Base-by-base conservation (phyloP, 2,797 vertebrate species). In the Sylvilagus floridanus region DNA sequence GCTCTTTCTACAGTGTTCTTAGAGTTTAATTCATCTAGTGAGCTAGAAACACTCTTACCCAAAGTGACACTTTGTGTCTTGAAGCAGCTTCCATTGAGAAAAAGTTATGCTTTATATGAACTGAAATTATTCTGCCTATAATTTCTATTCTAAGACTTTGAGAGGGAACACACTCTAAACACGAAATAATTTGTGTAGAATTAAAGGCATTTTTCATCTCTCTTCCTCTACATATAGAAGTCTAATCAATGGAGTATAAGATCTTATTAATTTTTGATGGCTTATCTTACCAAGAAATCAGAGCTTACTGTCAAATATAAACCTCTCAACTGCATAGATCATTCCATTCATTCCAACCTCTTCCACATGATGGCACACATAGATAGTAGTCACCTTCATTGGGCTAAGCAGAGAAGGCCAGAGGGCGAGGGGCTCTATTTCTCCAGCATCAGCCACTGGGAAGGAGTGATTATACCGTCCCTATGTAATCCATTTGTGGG, bases 121-220 rank as follows among this genome's bases (percentile, higher is more conserved):
- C 35, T 84, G 7, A 54, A 91, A 68, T 90, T 77, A 42, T 47
- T 82, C 32, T 81, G 84, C 66, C 69, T 72, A 32, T 62, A 83
- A 66, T 9, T 83, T 81, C 68, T 28, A 88, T 35, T 85, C 26
- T 66, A 81, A 86, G 37, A 81, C 84, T 94, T 62, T 82, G 79
- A 92, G 50, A 79, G 22, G 17, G 24, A 92, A 79, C 10, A 75
- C 17, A 42, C 7, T 9, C 47, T 63, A 30, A 60, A 22, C 52
- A 16, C 77, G 47, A 88, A 71, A 73, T 32, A 54, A 86, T 83
- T 82, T 37, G 13, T 83, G 79, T 72, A 85, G 35, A 84, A 90
- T 85, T 75, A 72, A 84, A 95, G 52, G 24, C 84, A 63, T 47
- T 37, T 84, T 85, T 66, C 54, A 28, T 69, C 9, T 88, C 71